Conservation (phyloP, 2,113 vertebrate species). For the Austrofundulus limnaeus region DNA sequence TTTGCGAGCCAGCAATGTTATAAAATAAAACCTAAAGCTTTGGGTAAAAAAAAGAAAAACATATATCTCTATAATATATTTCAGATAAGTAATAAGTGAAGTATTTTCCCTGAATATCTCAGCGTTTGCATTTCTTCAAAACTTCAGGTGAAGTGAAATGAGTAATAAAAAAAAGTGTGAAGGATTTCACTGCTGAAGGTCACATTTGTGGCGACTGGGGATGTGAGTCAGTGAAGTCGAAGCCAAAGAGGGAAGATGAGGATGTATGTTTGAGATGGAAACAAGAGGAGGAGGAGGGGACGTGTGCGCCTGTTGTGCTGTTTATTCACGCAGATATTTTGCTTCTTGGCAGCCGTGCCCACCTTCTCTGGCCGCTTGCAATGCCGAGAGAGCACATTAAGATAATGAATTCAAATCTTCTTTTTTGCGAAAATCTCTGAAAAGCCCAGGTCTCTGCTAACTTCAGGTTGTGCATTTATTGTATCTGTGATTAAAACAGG, state of each 20-base stretch:
- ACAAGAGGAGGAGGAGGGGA: conserved; percentile 18
- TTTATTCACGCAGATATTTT: conserved; percentile 26
- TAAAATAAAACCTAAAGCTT: conserved; percentile 12
- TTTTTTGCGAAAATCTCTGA: conserved; percentile 14
- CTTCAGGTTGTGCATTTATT: conserved; percentile 39
- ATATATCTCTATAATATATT: conserved; percentile 22
- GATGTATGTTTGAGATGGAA: conserved; percentile 46
- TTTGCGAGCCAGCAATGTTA: conserved; percentile 21
- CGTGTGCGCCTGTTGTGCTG: conserved; percentile 9
- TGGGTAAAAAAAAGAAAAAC: too few relatives aligned
- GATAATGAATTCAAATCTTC: conserved; percentile 29
- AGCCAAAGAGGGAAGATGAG: conserved; percentile 20
- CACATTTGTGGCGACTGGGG: conserved; percentile 32
- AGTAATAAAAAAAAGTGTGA: conserved; percentile 44
- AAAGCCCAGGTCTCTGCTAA: conserved; percentile 15
- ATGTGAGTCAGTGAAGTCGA: conserved; percentile 50
- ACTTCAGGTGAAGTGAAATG: conserved; percentile 16
- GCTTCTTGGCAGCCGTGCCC: conserved; percentile 15
- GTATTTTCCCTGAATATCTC: conserved; percentile 20
- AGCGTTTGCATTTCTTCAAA: conserved; percentile 25
- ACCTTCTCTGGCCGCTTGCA: conserved; percentile 16
- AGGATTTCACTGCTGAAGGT: conserved; percentile 58
- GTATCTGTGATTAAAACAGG: conserved; percentile 16
- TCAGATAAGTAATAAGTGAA: conserved; percentile 20
- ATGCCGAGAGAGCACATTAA: conserved; percentile 29